Evolutionary conservation across 1,140 invertebrate genomes (phyloP), one percentile per base, ranked within the genome.

Genomic region (Drosophila kohkoa): DNA sequence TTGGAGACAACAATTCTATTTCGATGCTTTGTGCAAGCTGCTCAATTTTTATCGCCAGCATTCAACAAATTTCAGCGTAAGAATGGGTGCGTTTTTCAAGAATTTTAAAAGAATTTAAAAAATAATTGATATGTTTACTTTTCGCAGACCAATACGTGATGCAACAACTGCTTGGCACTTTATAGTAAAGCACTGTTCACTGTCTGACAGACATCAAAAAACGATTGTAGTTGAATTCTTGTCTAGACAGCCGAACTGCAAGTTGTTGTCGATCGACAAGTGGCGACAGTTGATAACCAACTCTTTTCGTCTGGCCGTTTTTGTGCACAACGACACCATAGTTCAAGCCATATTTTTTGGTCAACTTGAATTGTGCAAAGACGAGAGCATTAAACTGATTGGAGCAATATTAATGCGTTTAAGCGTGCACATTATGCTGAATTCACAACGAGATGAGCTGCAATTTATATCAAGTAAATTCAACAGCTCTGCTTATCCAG

Each of bases 281-380:
- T 80, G 79, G 43, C 55, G 15, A 11, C 45, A 69, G 8, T 3
- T 83, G 15, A 52, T 76, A 11, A 32, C 20, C 0, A 85, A 45
- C 5, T 52, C 76, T 52, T 66, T 83, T 43, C 81, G 81, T 5
- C 48, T 85, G 20, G 68, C 77, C 2, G 81, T 83, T 25, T 82
- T 80, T 15, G 45, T 82, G 16, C 63, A 68, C 20, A 82, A 68
- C 15, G 72, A 83, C 11, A 69, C 64, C 7, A 13, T 58, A 4
- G 43, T 82, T 6, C 48, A 28, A 5, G 28, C 69, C 1, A 65
- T 48, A 35, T 79, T 25, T 32, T 73, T 82, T 25, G 3, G 16
- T 28, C 13, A 51, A 2, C 28, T 82, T 3, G 4, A 38, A 28
- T 15, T 82, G 10, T 2, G 46, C 3, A 82, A 82, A 57, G 1